phyloP scores from a whole-genome alignment of 2,888 invertebrate species.

The Pegoplata infirma region DNA sequence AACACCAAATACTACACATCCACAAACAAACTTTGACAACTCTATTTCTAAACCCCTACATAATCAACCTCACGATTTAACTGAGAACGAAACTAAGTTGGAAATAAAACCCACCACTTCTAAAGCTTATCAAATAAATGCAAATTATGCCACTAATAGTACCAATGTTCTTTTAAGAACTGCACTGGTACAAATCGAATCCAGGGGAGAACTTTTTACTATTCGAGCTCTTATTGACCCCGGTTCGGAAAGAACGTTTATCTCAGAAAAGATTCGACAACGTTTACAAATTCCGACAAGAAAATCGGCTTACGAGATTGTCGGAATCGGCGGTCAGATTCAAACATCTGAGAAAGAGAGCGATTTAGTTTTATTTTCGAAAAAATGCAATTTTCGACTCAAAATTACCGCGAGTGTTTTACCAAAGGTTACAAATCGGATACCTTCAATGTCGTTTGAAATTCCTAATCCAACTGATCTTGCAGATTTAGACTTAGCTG shows the following conservation, averaged over 20 bases:
- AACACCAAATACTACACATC: not conserved
- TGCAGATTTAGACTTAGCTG: too few species aligned
- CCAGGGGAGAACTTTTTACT: not conserved
- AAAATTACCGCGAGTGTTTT: too few species aligned
- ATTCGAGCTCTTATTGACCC: slow-evolving; percentile 30
- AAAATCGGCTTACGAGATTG: too few species aligned
- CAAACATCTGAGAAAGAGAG: slow-evolving; percentile 1
- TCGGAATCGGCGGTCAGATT: not conserved
- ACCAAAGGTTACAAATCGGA: too few species aligned
- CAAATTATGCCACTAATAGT: not conserved
- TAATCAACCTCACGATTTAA: not conserved
- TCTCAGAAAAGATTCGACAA: too few species aligned
- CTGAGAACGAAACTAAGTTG: too few species aligned
- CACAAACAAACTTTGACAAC: too few species aligned
- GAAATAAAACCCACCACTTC: not conserved
- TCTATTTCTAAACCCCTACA: too few species aligned
- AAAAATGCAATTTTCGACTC: not conserved
- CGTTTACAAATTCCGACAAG: too few species aligned
- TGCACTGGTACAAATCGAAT: not conserved
- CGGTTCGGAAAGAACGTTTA: slow-evolving; percentile 18
- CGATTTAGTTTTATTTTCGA: not conserved
- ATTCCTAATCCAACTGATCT: too few species aligned
- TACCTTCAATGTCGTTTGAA: too few species aligned
- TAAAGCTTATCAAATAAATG: not conserved
- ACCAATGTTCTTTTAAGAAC: slow-evolving; percentile 3